These are phyloP conservation scores for Micronycteris hirsuta DNA, from an alignment of 2,113 vertebrate genomes.

Conservation along the genomic window DNA sequence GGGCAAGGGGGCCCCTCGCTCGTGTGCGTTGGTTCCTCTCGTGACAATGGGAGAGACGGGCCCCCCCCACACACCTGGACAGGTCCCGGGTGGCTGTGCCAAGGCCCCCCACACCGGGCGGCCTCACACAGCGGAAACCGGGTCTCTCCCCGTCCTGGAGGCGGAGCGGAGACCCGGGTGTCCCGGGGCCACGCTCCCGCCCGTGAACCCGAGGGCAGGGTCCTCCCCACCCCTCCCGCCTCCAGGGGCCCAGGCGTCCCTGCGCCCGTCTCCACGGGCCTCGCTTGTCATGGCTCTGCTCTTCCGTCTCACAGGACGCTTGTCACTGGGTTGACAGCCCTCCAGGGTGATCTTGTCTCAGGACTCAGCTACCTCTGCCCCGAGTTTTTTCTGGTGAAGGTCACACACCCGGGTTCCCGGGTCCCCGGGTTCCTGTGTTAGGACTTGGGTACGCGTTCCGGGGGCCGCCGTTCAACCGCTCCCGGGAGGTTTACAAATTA, in stretches of 20 bases:
- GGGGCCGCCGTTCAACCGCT: rapidly evolving
- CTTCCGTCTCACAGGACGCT: not conserved
- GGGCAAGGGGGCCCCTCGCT: too few relatives aligned
- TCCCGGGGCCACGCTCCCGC: rapidly evolving
- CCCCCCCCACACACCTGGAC: too few relatives aligned
- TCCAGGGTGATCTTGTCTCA: not conserved
- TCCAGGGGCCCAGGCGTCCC: rapidly evolving
- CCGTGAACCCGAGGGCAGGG: rapidly evolving
- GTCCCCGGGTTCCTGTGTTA: rapidly evolving
- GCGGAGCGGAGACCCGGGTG: rapidly evolving
- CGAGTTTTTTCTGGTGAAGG: not conserved
- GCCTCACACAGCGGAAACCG: not conserved
- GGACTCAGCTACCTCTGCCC: not conserved
- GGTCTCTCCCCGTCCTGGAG: not conserved
- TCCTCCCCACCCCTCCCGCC: not conserved
- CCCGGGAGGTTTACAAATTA: rapidly evolving
- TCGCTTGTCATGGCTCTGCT: rapidly evolving
- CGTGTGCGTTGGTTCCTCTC: not conserved
- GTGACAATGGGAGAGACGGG: not conserved
- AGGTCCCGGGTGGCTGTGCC: rapidly evolving
- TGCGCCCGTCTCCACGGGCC: rapidly evolving
- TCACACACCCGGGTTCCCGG: rapidly evolving
- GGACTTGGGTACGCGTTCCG: rapidly evolving
- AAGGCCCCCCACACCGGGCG: not conserved
- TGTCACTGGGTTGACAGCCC: not conserved